Base-by-base conservation (phyloP, 2,113 vertebrate species). In the Passer montanus region DNA sequence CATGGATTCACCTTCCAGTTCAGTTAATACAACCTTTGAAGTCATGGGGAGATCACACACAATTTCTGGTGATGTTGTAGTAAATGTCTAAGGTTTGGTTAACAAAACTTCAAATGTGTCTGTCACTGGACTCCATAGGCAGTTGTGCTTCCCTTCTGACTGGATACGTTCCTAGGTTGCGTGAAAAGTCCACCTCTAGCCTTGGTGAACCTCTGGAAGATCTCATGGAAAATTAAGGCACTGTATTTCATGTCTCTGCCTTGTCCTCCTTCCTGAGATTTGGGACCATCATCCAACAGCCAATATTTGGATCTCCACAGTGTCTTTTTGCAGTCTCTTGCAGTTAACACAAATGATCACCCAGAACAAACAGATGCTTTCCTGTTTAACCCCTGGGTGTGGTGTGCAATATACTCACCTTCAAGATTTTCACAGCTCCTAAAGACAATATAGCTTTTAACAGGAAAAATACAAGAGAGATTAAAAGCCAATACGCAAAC, bases 151-250 rank as follows among this genome's bases (percentile, higher is more conserved):
- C n/a, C 53, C 31, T 79, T 68, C 76, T 49, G 22, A 41, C 19
- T 52, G 21, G 10, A 41, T 56, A 13, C 0, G 0, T 80, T 80
- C 30, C 39, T 30, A 24, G 4, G 3, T 14, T 59, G 33, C 64
- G 16, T 39, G 27, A 64, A 37, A 16, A 43, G 22, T 27, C 24
- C n/a, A 62, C 22, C 23, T 55, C 39, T 28, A 59, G 27, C 21
- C n/a, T 66, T 2, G 2, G 3, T 17, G 31, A 88, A 44, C 5
- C 24, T 73, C 31, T 86, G 39, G 53, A 83, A 83, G 22, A 76
- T 1, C 22, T 80, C 10, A 30, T 10, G 44, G 58, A 49, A 87
- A 69, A 58, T 41, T 33, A 50, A 53, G 37, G 21, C 6, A 4
- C 33, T 55, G 26, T 15, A 80, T 44, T 13, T 86, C 53, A 72